Conservation (phyloP, 30 jellyfish, hydroid and myxozoan species). For the Aurelia coerulea region DNA sequence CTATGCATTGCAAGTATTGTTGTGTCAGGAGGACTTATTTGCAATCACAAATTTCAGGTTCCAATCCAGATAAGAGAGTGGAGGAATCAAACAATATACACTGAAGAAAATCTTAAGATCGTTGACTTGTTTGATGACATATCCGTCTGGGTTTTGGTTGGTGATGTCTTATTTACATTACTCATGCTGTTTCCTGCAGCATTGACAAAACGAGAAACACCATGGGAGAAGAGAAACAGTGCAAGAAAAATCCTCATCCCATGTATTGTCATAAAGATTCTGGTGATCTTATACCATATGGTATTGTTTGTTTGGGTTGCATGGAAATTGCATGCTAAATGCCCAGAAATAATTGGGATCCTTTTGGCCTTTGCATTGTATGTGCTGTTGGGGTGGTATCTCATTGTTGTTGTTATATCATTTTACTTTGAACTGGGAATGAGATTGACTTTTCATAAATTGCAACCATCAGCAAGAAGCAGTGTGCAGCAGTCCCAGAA, state of each 20-base stretch:
- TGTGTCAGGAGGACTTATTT: conserved; percentile 62
- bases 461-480: conserved; percentile 15
- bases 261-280: conserved; percentile 15
- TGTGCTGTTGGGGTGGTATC: conserved; percentile 55
- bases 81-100: conserved; percentile 36
- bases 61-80: conserved; percentile 68
- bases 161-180: conserved; percentile 38
- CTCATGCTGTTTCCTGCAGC: conserved; percentile 56
- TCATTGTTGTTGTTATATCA: conserved; percentile 44
- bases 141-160: conserved; percentile 59
- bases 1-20: conserved; percentile 31
- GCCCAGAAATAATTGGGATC: conserved; percentile 65
- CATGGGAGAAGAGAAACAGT: conserved; percentile 49
- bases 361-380: conserved; percentile 42
- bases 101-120: conserved; percentile 12
- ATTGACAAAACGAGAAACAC: conserved; percentile 24
- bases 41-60: conserved; percentile 31
- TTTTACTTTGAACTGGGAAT: conserved; percentile 54
- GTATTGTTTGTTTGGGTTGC: conserved; percentile 65
- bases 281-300: conserved; percentile 30
- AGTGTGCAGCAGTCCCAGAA: conserved; percentile 12
- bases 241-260: conserved; percentile 57
- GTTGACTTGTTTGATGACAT: conserved; percentile 37
- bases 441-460: conserved; percentile 47
- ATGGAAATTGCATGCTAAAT: conserved; percentile 23